A percentile compares a stretch with the other conserved stretches of the same genome.
These are phyloP conservation scores for Linurgus olivaceus DNA, from an alignment of 2,797 vertebrate genomes.

Conservation along the genomic window DNA sequence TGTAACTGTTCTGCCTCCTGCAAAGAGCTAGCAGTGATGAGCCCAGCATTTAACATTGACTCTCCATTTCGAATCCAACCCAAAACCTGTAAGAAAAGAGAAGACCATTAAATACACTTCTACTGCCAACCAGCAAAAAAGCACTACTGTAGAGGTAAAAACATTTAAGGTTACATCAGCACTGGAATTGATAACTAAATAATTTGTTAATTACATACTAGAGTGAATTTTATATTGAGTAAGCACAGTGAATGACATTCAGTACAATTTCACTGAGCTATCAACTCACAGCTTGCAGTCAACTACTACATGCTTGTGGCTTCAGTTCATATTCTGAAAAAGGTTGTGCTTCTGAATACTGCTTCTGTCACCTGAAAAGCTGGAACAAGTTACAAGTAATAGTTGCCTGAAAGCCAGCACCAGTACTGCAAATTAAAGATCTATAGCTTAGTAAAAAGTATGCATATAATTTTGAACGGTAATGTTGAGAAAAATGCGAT, in stretches of 20 bases:
- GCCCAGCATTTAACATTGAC: slow-evolving; percentile 95
- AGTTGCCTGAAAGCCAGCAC: background rate
- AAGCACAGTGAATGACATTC: background rate
- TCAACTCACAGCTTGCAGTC: background rate
- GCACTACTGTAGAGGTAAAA: background rate
- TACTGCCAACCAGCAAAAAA: background rate
- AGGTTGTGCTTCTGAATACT: background rate
- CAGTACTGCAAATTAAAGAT: background rate
- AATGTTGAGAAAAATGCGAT: background rate
- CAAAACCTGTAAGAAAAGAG: slow-evolving; percentile 82
- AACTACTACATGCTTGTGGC: background rate
- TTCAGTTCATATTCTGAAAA: background rate
- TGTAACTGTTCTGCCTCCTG: slow-evolving; percentile 97
- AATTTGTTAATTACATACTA: background rate
- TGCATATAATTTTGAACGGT: background rate
- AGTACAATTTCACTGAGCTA: background rate
- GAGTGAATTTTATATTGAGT: background rate
- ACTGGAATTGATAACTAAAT: background rate
- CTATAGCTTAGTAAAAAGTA: background rate
- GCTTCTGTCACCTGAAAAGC: background rate
- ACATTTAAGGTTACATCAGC: background rate
- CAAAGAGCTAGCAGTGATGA: slow-evolving; percentile 96
- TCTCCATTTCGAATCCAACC: slow-evolving; percentile 99
- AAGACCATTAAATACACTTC: background rate
- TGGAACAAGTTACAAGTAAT: background rate